Percentiles rank a stretch among this genome's conserved stretches.
Conservation (phyloP, 2,888 invertebrate genomes). For the Yponomeuta plumbellus region DNA sequence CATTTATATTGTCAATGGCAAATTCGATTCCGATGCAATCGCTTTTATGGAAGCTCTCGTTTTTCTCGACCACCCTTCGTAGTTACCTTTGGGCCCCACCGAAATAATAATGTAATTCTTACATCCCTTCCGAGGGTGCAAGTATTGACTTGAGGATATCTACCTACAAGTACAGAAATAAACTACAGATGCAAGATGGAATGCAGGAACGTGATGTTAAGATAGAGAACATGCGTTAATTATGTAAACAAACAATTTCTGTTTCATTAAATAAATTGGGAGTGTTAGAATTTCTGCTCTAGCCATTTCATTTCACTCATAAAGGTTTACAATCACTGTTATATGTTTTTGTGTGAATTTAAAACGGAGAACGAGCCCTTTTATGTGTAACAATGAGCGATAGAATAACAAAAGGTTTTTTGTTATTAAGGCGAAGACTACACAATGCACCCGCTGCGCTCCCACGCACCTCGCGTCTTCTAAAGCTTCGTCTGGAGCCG, state of each 20-base stretch:
- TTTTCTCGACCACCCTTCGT: background rate
- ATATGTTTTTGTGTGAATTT: constrained; percentile 37
- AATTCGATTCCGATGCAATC: background rate
- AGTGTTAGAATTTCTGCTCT: constrained; percentile 17
- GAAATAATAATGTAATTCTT: constrained; percentile 52
- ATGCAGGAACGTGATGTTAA: background rate
- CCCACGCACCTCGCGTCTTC: constrained; percentile 42
- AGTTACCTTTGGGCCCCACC: constrained; percentile 7
- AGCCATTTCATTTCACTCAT: constrained; percentile 36
- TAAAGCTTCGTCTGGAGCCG: background rate
- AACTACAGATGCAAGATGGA: constrained; percentile 16
- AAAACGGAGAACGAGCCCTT: constrained; percentile 62
- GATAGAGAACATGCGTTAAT: background rate
- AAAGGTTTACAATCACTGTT: background rate
- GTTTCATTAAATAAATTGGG: background rate
- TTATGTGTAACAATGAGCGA: constrained; percentile 63
- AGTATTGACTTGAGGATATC: constrained; percentile 12
- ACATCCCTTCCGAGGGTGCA: constrained; percentile 38
- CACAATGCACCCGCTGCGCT: constrained; percentile 63
- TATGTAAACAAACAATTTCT: constrained; percentile 1
- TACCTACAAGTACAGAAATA: constrained; percentile 50
- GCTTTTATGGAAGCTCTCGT: background rate
- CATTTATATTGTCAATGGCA: background rate
- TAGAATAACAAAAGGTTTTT: constrained; percentile 58
- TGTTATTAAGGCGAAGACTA: constrained; percentile 43